Conservation (phyloP, 2,797 vertebrate species). For the Sebastes miniatus region DNA sequence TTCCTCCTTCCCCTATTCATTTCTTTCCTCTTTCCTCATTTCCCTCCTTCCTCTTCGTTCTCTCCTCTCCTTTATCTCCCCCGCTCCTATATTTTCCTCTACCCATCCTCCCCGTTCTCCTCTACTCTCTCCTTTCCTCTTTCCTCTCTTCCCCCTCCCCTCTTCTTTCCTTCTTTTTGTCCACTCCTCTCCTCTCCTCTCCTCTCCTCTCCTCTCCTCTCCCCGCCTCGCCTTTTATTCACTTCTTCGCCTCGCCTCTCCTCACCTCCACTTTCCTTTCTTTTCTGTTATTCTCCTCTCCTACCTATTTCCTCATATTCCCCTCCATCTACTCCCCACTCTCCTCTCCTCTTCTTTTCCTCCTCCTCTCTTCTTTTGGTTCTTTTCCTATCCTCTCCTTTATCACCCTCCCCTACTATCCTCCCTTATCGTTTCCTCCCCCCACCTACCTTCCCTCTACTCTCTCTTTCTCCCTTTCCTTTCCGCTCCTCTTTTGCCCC, state of each 20-base stretch:
- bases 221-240: too few relatives aligned
- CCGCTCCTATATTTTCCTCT: too few relatives aligned
- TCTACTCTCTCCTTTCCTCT: not conserved
- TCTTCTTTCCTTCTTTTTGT: not conserved
- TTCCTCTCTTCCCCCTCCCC: not conserved
- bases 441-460: not conserved
- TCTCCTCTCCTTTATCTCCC: not conserved
- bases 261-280: not conserved
- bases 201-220: too few relatives aligned
- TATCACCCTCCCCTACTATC: not conserved
- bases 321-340: not conserved
- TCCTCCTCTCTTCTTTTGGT: not conserved
- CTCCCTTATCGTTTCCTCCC: not conserved
- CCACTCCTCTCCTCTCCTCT: not conserved
- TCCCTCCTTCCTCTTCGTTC: not conserved
- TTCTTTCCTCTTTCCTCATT: not conserved
- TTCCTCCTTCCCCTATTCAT: not conserved
- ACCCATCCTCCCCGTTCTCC: not conserved
- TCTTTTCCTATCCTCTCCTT: not conserved
- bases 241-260: not conserved
- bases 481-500: not conserved
- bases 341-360: not conserved
- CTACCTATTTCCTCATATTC: not conserved
- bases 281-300: not conserved
- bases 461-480: not conserved